Evolutionary conservation across 2,888 invertebrate genomes (phyloP).

Genomic region (Trissonchulus latispiculum): DNA sequence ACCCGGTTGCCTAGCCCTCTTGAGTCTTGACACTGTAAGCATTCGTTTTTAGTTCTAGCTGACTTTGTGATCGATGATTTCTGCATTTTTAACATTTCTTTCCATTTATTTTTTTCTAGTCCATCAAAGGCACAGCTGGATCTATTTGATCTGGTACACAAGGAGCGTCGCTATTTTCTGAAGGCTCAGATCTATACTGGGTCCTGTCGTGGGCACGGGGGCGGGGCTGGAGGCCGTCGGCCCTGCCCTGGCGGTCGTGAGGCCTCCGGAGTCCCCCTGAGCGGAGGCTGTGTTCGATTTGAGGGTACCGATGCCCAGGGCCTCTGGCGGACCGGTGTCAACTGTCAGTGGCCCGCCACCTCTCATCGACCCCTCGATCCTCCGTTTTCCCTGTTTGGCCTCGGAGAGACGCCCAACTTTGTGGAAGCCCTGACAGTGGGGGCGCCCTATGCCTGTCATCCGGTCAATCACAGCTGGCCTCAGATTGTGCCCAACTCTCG

Average conservation of each 20-base stretch:
- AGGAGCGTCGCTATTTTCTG: conserved; percentile 35
- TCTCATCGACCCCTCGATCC: conserved; percentile 83
- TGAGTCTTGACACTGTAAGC: no score
- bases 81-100: no score
- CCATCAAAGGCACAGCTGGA: no score
- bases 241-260: conserved; percentile 9
- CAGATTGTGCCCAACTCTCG: conserved; percentile 96
- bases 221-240: not conserved
- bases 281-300: conserved; percentile 32
- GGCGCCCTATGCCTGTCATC: conserved; percentile 21
- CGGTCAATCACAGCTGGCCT: conserved; percentile 59
- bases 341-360: conserved; percentile 73
- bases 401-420: conserved; percentile 96
- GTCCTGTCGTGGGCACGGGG: not conserved
- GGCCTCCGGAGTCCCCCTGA: conserved; percentile 40
- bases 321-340: not conserved
- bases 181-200: conserved; percentile 30
- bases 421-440: conserved; percentile 78
- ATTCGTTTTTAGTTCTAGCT: no score
- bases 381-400: conserved; percentile 87
- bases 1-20: no score
- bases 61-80: no score
- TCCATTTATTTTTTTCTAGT: no score
- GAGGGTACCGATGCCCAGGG: conserved; percentile 6
- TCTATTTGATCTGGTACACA: no score